phyloP scores from a whole-genome alignment of 2,113 vertebrate species.

The Pseudopodoces humilis region DNA sequence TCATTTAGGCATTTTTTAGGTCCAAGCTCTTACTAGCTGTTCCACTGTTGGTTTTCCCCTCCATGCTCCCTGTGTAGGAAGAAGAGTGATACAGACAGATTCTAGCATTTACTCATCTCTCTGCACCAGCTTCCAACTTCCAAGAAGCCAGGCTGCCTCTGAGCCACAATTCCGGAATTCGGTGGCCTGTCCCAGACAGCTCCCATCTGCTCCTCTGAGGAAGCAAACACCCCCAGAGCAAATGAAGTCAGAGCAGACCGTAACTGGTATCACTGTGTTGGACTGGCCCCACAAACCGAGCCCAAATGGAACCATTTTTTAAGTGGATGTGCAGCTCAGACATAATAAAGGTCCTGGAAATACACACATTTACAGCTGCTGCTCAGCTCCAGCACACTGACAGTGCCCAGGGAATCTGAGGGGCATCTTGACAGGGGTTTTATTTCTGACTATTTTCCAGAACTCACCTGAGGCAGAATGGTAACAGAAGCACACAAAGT shows the following conservation, averaged over 20 bases:
- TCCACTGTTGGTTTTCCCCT: not conserved
- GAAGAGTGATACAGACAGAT: not conserved
- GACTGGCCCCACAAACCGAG: not conserved
- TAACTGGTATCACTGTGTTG: not conserved
- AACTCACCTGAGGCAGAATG: not conserved
- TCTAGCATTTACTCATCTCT: not conserved
- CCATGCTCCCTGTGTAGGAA: not conserved
- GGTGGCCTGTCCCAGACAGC: not conserved
- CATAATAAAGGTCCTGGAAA: not conserved
- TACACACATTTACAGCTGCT: not conserved
- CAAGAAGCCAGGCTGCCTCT: not conserved
- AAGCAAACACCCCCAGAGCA: not conserved
- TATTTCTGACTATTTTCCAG: not conserved
- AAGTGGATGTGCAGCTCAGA: not conserved
- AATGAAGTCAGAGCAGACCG: not conserved
- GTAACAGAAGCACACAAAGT: not conserved
- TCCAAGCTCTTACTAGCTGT: not conserved
- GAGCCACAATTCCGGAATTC: not conserved
- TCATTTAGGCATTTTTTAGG: not conserved
- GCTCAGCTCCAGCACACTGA: not conserved
- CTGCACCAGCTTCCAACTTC: not conserved
- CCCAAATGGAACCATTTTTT: not conserved
- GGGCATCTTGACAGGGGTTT: not conserved
- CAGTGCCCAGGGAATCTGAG: not conserved
- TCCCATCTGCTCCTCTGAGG: not conserved